Percentiles rank a stretch among this genome's conserved stretches.
Evolutionary conservation across 2,888 invertebrate genomes (phyloP).

Genomic region (Vesta saturnalis): DNA sequence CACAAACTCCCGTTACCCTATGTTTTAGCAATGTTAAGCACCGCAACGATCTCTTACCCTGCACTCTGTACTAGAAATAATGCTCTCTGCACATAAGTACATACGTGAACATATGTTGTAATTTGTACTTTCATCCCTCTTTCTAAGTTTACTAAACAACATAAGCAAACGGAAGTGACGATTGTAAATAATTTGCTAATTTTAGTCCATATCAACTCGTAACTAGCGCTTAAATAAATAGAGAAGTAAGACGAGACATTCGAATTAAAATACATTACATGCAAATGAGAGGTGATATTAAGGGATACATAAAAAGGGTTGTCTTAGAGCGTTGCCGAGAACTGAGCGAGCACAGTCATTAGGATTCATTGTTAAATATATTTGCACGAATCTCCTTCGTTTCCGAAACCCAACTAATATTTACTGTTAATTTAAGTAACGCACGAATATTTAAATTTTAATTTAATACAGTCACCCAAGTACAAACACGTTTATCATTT

Average conservation of each 20-base stretch:
- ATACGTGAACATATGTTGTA: constrained; percentile 22
- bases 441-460: constrained; percentile 41
- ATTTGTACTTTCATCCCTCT: constrained; percentile 12
- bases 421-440: constrained; percentile 56
- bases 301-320: constrained; percentile 53
- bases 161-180: constrained; percentile 28
- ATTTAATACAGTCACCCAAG: constrained; percentile 29
- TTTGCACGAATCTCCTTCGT: constrained; percentile 54
- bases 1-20: constrained; percentile 22
- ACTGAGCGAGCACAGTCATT: constrained; percentile 48
- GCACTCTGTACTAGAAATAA: constrained; percentile 32
- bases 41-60: constrained; percentile 23
- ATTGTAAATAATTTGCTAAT: constrained; percentile 34
- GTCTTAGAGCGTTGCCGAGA: constrained; percentile 46
- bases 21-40: constrained; percentile 33
- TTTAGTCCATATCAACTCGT: constrained; percentile 41
- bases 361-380: constrained; percentile 58
- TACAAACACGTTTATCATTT: constrained; percentile 30
- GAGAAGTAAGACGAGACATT: constrained; percentile 38
- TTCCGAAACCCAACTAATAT: constrained; percentile 55
- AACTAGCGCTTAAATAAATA: constrained; percentile 44
- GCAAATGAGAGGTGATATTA: constrained; percentile 55
- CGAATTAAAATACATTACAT: constrained; percentile 56
- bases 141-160: constrained; percentile 20
- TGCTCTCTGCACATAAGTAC: constrained; percentile 19